Percentiles rank a stretch among this genome's conserved stretches.
These are phyloP conservation scores for Ondatra zibethicus DNA, from an alignment of 2,113 vertebrate genomes.

Conservation along the genomic window DNA sequence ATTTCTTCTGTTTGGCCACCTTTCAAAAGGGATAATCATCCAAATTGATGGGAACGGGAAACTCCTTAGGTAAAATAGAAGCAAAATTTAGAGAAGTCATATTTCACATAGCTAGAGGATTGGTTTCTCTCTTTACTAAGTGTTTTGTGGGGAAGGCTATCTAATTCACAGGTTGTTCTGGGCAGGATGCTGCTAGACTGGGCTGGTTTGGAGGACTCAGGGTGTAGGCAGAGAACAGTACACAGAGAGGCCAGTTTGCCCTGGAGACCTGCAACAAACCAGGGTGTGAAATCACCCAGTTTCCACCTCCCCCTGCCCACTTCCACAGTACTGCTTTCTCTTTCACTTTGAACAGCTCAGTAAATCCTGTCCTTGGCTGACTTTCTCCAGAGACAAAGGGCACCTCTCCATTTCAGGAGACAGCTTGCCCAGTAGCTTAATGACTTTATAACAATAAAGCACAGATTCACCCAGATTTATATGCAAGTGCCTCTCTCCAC, in stretches of 20 bases:
- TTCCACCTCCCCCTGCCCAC: neutral
- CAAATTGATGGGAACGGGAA: neutral
- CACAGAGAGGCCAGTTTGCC: neutral
- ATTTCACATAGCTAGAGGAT: neutral
- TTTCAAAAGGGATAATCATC: neutral
- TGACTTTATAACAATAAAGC: conserved; percentile 63
- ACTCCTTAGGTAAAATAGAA: neutral
- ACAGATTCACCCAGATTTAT: neutral
- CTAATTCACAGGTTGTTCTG: accelerated
- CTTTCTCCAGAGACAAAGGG: conserved; percentile 47
- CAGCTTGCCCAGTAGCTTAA: conserved; percentile 25
- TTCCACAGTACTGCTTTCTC: neutral
- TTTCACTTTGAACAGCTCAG: neutral
- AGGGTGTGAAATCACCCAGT: neutral
- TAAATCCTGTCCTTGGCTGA: conserved; percentile 43
- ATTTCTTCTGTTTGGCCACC: neutral
- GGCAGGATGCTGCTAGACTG: neutral
- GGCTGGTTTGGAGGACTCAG: neutral
- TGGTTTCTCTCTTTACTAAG: no score
- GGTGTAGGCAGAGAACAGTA: neutral
- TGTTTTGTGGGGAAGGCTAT: neutral
- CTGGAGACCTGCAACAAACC: accelerated
- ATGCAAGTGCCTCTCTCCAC: neutral
- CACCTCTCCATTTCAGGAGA: conserved; percentile 37
- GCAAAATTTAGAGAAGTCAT: neutral